phyloP scores from a whole-genome alignment of 2,797 vertebrate genomes.

The Chrosomus eos region DNA sequence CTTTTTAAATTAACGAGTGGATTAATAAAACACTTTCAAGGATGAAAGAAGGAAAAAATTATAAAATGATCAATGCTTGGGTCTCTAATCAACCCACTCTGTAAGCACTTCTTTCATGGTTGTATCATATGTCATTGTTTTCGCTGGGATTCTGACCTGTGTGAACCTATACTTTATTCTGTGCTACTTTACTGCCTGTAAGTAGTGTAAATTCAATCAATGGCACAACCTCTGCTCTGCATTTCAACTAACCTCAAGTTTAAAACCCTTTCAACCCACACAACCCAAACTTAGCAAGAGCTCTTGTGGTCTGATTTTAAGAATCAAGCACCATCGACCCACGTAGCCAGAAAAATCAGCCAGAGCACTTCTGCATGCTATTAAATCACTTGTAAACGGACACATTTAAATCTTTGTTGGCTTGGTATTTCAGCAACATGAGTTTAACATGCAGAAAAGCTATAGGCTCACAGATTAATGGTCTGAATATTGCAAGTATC shows the following conservation, averaged over 20 bases:
- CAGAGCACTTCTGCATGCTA: not conserved
- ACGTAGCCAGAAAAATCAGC: constrained; percentile 10
- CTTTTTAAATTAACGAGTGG: not conserved
- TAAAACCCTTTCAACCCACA: constrained; percentile 34
- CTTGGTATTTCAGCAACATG: not conserved
- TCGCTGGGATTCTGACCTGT: not conserved
- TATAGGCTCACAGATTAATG: constrained; percentile 1
- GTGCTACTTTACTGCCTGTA: constrained; percentile 13
- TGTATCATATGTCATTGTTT: constrained; percentile 45
- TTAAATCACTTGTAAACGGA: constrained; percentile 13
- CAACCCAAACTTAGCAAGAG: constrained; percentile 33
- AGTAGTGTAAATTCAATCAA: constrained; percentile 34
- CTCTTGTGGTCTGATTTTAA: constrained; percentile 21
- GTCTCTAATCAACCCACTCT: not conserved
- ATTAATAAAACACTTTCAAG: not conserved
- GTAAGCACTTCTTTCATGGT: constrained; percentile 35
- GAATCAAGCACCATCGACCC: constrained; percentile 33
- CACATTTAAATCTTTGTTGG: not conserved
- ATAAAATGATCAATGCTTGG: not conserved
- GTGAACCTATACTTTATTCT: constrained; percentile 22
- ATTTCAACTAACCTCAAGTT: constrained; percentile 35
- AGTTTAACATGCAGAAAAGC: not conserved
- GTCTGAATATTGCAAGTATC: not conserved
- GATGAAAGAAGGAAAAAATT: not conserved
- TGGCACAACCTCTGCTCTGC: constrained; percentile 33